These are phyloP conservation scores for Aradus depressus DNA, from an alignment of 2,888 invertebrate species.

Conservation along the genomic window DNA sequence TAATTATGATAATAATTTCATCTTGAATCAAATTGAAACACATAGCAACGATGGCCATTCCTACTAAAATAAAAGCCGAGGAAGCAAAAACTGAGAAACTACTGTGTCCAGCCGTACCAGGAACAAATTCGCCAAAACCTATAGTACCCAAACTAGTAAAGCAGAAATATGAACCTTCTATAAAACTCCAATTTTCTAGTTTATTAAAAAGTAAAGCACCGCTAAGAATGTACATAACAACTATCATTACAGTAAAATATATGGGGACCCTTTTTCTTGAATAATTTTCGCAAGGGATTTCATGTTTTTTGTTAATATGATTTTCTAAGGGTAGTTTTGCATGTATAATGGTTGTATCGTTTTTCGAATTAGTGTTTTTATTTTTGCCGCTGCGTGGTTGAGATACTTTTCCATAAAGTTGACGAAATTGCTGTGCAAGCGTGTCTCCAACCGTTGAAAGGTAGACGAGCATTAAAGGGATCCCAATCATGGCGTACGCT, in stretches of 20 bases:
- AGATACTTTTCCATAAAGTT: conserved; percentile 46
- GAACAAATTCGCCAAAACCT: conserved; percentile 69
- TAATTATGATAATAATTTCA: conserved; percentile 49
- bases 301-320: conserved; percentile 27
- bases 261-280: conserved; percentile 59
- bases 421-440: conserved; percentile 65
- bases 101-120: conserved; percentile 49
- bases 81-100: conserved; percentile 59
- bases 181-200: conserved; percentile 81
- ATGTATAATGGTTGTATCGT: conserved; percentile 19
- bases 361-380: conserved; percentile 21
- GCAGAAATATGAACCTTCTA: conserved; percentile 62
- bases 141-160: conserved; percentile 57
- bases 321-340: conserved; percentile 27
- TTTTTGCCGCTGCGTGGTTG: conserved; percentile 23
- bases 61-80: conserved; percentile 68
- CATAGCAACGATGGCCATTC: conserved; percentile 77
- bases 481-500: conserved; percentile 72
- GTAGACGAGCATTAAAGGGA: conserved; percentile 78
- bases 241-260: conserved; percentile 69
- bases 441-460: conserved; percentile 78
- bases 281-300: conserved; percentile 21
- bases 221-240: conserved; percentile 74
- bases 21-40: conserved; percentile 78
- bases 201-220: conserved; percentile 82